These are phyloP conservation scores for Lagria hirta DNA, from an alignment of 2,888 invertebrate genomes.

Conservation along the genomic window DNA sequence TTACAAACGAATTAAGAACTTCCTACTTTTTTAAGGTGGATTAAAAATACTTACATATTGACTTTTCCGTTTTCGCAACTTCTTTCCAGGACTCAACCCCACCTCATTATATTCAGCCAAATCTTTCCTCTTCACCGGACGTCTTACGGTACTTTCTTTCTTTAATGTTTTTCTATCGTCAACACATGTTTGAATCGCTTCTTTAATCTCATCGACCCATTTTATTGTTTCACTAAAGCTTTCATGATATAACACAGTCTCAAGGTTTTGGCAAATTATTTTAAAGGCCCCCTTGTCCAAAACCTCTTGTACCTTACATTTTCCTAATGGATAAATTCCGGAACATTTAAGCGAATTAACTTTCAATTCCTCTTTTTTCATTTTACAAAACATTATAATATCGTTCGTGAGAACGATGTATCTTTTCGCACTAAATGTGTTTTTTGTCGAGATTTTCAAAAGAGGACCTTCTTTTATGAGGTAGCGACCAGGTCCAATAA, in stretches of 20 bases:
- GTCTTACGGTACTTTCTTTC: conserved; percentile 65
- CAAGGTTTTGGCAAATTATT: conserved; percentile 62
- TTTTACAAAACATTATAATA: conserved; percentile 72
- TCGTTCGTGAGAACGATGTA: conserved; percentile 74
- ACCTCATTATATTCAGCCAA: conserved; percentile 58
- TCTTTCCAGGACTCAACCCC: conserved; percentile 57
- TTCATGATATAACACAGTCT: conserved; percentile 60
- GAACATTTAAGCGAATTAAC: conserved; percentile 63
- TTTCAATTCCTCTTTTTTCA: conserved; percentile 58
- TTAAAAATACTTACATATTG: conserved; percentile 7
- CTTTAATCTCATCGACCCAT: conserved; percentile 61
- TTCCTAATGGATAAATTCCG: conserved; percentile 69
- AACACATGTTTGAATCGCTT: conserved; percentile 60
- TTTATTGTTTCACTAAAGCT: conserved; percentile 57
- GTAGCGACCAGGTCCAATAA: conserved; percentile 69
- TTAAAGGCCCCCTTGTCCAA: conserved; percentile 62
- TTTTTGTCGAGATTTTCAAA: conserved; percentile 42
- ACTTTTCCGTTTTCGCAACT: conserved; percentile 52
- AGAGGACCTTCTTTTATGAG: conserved; percentile 68
- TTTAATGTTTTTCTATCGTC: conserved; percentile 63
- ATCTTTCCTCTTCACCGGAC: conserved; percentile 61
- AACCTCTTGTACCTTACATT: conserved; percentile 65
- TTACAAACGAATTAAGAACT: too few species aligned
- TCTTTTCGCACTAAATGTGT: conserved; percentile 55
- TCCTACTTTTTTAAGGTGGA: too few species aligned